Conservation (phyloP, 1,140 invertebrate species). For the Drosophila ananassae region DNA sequence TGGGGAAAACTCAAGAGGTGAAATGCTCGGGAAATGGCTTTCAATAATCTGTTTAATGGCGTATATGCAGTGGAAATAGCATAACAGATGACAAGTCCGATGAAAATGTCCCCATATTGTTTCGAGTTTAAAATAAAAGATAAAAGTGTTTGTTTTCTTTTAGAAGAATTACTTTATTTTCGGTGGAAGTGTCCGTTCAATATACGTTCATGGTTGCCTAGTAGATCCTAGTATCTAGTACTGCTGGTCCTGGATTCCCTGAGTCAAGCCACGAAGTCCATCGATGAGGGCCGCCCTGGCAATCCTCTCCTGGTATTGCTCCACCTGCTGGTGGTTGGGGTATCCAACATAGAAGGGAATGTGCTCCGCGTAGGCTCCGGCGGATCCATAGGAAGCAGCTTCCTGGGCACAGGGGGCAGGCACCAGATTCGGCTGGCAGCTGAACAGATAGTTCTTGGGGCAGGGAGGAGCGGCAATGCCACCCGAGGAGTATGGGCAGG, state of each 20-base stretch:
- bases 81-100: slow-evolving; percentile 1
- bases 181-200: not conserved
- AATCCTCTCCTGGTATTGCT: slow-evolving; percentile 22
- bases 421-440: slow-evolving; percentile 68
- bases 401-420: slow-evolving; percentile 62
- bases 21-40: slow-evolving; percentile 34
- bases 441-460: slow-evolving; percentile 74
- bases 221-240: not conserved
- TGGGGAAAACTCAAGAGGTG: slow-evolving; percentile 31
- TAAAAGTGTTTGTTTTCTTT: not conserved
- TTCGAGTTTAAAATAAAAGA: not conserved
- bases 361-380: slow-evolving; percentile 66
- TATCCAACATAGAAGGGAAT: slow-evolving; percentile 45
- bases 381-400: slow-evolving; percentile 46
- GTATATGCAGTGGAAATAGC: slow-evolving; percentile 25
- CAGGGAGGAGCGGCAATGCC: slow-evolving; percentile 57
- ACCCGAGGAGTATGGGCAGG: slow-evolving; percentile 20
- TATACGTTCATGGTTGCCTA: not conserved
- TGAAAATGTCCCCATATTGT: slow-evolving; percentile 6
- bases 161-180: not conserved
- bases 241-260: slow-evolving; percentile 36
- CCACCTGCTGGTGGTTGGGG: slow-evolving; percentile 17
- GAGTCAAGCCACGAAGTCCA: slow-evolving; percentile 25
- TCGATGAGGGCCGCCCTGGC: slow-evolving; percentile 24
- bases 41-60: slow-evolving; percentile 33